Base-by-base conservation (phyloP, 2,888 invertebrate genomes). In the Laspeyria flexula region DNA sequence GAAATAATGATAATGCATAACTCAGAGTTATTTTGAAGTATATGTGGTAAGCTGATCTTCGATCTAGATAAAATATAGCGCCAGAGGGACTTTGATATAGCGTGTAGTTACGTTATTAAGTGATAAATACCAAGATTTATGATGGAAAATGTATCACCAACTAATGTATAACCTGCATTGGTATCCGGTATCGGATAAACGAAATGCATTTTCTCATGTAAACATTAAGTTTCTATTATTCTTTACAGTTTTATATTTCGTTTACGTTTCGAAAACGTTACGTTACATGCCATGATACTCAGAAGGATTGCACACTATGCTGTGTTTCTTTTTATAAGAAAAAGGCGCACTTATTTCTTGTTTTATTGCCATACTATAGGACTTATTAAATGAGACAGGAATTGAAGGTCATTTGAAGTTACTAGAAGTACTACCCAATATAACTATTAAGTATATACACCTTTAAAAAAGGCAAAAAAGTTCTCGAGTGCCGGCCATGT, bases 11-110 rank as follows among this genome's bases (percentile, higher is more conserved):
- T 21, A n/a, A 13, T 38, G 16, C 12, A 9, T 11, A 13, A 37
- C 13, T 31, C 16, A 33, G 34, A 6, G 12, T 29, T 43, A 23
- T 21, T 38, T 31, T 34, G 13, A 37, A 13, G n/a, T n/a, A 31
- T 27, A 44, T 30, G 3, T 39, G 5, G 31, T 6, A 27, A 11
- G 25, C 2, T 10, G 38, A 39, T 39, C 10, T 43, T 10, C 12
- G n/a, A 25, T 11, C 16, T 31, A 3, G 29, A 23, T 38, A 33
- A 46, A 38, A 33, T 42, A 45, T 15, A 11, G n/a, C 21, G 9
- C 45, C 38, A 1, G 16, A 9, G 51, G 51, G 51, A 44, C 37
- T 9, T 18, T 31, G 40, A 40, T 39, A 34, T 15, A 31, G 39
- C 25, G 10, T 43, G 21, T 18, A 40, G 33, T 40, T 40, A 29